Evolutionary conservation across 2,113 vertebrate species (phyloP).

Genomic region (Paracanthobrama guichenoti): DNA sequence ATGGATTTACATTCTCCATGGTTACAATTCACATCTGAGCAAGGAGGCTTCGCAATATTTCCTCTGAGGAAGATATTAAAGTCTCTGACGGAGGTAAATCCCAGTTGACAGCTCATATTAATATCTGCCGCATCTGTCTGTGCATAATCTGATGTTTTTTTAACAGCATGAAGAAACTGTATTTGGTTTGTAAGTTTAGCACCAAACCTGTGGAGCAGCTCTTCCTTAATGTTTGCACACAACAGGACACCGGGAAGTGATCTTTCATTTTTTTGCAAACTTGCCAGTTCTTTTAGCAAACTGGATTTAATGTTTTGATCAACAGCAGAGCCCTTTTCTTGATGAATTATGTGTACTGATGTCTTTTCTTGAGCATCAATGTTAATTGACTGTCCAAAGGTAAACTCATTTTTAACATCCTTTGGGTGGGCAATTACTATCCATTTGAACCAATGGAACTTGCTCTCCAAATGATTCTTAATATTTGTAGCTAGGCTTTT

Average conservation of each 20-base stretch:
- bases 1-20: constrained; percentile 27
- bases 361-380: not conserved
- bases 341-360: not conserved
- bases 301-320: not conserved
- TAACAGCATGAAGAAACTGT: constrained; percentile 15
- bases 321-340: not conserved
- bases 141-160: not conserved
- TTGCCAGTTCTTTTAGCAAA: not conserved
- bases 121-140: not conserved
- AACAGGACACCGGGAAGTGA: no score
- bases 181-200: not conserved
- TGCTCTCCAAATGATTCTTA: not conserved
- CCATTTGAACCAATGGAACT: constrained; percentile 16
- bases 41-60: not conserved
- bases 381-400: not conserved
- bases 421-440: not conserved
- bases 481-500: not conserved
- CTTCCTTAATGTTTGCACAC: not conserved
- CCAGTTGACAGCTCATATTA: not conserved
- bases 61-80: not conserved
- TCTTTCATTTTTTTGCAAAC: no score
- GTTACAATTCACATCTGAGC: not conserved
- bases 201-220: not conserved
- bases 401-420: not conserved
- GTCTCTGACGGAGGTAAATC: not conserved